phyloP scores from a whole-genome alignment of 2,797 vertebrate genomes.

The Yasuhikotakia modesta region DNA sequence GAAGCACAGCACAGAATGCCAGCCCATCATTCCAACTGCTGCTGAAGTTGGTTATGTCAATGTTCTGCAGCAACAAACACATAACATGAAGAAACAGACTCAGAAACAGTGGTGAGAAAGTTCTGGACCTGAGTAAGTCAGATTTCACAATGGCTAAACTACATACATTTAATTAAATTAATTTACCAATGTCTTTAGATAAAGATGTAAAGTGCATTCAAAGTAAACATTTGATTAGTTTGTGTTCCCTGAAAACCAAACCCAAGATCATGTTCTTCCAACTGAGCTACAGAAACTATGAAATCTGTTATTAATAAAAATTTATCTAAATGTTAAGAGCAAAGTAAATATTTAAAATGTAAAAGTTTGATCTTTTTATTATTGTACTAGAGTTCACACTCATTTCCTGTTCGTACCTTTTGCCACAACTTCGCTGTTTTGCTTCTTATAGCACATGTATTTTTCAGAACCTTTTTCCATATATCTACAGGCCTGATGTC shows the following conservation, averaged over 20 bases:
- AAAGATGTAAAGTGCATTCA: not conserved
- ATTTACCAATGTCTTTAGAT: not conserved
- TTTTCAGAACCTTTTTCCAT: not conserved
- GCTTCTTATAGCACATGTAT: not conserved
- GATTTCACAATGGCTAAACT: not conserved
- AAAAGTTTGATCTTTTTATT: no score
- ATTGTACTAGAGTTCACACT: not conserved
- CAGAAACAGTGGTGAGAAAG: not conserved
- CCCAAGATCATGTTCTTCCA: not conserved
- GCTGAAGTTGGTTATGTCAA: slow-evolving; percentile 99
- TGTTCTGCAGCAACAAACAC: slow-evolving; percentile 79
- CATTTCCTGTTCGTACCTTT: slow-evolving; percentile 11
- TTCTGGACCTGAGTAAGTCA: not conserved
- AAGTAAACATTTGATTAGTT: not conserved
- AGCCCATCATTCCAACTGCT: slow-evolving; percentile 98
- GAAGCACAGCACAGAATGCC: slow-evolving; percentile 94
- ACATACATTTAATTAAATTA: no score
- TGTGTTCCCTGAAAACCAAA: not conserved
- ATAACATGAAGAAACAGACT: not conserved
- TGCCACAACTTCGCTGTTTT: not conserved
- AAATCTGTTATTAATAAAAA: no score
- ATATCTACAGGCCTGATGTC: not conserved
- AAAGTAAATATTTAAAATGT: no score
- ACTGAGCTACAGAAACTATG: not conserved
- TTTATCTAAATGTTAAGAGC: no score